Base-by-base conservation (phyloP, 1,140 invertebrate species). In the Calosoma granatense region DNA sequence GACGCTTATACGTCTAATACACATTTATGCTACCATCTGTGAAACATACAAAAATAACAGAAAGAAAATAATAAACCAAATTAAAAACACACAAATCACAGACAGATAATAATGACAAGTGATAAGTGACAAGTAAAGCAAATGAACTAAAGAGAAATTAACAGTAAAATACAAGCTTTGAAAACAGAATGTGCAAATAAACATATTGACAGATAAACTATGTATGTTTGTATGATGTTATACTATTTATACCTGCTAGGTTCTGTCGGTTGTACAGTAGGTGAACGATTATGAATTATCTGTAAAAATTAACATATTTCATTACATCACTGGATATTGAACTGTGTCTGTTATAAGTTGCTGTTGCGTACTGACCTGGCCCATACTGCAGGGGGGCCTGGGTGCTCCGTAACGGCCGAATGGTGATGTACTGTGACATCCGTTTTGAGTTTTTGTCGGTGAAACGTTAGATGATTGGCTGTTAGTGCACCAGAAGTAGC, bases 341-440 rank as follows among this genome's bases (percentile, higher is more conserved):
- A 36, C 26, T 36, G 26, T 36, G n/a, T 9, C n/a, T 36, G n/a
- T 9, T 36, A 9, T 36, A n/a, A 36, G 26, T 36, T n/a, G n/a
- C 26, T 9, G n/a, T 36, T 36, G 26, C 26, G 26, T 51, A 54
- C 9, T 47, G 2, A 84, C 82, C 73, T 81, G 80, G 56, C 79
- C 81, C 80, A 83, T 82, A 56, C 80, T 82, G 69, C 81, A 83
- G 39, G 74, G 76, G 58, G 81, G 81, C 62, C 79, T 74, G 20
- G 72, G 74, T 1, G 82, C 81, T 26, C 77, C 81, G 65, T 83
- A 83, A 62, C 81, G 75, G 58, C 81, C 77, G 60, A 73, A 76
- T n/a, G n/a, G n/a, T 14, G 67, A 65, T 54, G 66, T 64, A 36
- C 63, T 51, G 47, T 17, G 30, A 19, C 15, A 19, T 47, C 36